Evolutionary conservation across 2,113 vertebrate genomes (phyloP).

Genomic region (Pionites leucogaster): DNA sequence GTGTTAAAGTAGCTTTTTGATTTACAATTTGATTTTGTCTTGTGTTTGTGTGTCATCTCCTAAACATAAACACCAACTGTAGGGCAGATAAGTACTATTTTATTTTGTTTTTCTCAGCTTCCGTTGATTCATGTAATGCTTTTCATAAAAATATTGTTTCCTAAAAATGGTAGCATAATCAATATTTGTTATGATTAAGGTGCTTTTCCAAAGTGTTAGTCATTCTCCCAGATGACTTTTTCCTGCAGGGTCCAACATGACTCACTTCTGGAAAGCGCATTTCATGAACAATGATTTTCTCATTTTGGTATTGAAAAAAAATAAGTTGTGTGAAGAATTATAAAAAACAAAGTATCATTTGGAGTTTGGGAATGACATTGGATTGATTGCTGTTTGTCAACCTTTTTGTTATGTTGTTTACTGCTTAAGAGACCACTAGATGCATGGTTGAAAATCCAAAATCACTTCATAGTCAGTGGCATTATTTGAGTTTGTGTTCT

Average conservation of each 20-base stretch:
- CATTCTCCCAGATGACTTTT: background rate
- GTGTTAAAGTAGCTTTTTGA: background rate
- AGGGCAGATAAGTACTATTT: background rate
- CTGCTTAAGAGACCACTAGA: background rate
- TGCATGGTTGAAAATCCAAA: background rate
- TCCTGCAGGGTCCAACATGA: background rate
- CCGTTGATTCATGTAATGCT: background rate
- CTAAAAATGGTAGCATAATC: background rate
- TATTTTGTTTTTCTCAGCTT: background rate
- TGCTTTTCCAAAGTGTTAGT: constrained; percentile 11
- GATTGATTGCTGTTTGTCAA: background rate
- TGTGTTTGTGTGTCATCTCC: background rate
- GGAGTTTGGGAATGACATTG: background rate
- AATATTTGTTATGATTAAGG: background rate
- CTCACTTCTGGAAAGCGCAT: background rate
- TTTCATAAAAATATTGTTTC: background rate
- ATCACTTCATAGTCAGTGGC: background rate
- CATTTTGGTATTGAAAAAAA: background rate
- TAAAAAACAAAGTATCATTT: background rate
- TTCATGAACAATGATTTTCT: background rate
- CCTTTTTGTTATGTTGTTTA: background rate
- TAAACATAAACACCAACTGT: background rate
- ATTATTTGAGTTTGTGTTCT: background rate
- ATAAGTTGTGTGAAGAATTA: background rate
- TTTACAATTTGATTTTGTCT: background rate